These are phyloP conservation scores for Oenanthe melanoleuca DNA, from an alignment of 2,113 vertebrate genomes.

Conservation along the genomic window DNA sequence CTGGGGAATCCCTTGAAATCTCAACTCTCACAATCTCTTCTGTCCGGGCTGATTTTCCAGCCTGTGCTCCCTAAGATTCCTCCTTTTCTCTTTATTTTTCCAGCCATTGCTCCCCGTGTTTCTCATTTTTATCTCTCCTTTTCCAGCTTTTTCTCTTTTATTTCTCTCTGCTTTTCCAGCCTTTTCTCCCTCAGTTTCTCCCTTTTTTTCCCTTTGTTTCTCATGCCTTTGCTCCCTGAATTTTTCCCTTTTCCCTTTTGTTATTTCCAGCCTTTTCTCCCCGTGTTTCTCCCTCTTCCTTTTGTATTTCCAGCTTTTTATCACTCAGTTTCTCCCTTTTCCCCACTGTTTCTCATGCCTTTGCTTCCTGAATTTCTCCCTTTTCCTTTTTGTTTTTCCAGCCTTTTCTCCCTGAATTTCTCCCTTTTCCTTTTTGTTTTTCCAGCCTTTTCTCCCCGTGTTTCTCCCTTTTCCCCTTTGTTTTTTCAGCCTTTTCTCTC, in stretches of 20 bases:
- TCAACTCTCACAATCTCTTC: not conserved
- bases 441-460: not conserved
- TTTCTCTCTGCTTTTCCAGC: not conserved
- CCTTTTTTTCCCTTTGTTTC: too few species aligned
- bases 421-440: not conserved
- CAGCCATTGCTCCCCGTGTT: too few species aligned
- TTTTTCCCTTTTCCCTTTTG: not conserved
- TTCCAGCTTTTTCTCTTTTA: not conserved
- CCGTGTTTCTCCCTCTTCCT: too few species aligned
- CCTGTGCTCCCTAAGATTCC: rapidly evolving
- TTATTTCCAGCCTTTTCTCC: too few species aligned
- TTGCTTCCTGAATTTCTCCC: not conserved
- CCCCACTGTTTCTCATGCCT: not conserved
- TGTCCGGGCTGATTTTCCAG: not conserved
- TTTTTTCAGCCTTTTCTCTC: not conserved
- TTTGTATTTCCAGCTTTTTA: rapidly evolving
- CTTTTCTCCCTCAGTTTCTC: too few species aligned
- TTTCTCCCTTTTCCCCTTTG: not conserved
- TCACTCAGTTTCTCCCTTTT: not conserved
- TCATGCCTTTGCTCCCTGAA: too few species aligned
- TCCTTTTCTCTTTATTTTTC: rapidly evolving
- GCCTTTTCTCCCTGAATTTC: not conserved
- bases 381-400: not conserved
- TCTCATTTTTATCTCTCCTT: too few species aligned
- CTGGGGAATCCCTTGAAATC: too few species aligned